Evolutionary conservation across 92 coral and sea anemone species (phyloP), one percentile per base, ranked within the genome.

Genomic region (Anthopleura xanthogrammica): DNA sequence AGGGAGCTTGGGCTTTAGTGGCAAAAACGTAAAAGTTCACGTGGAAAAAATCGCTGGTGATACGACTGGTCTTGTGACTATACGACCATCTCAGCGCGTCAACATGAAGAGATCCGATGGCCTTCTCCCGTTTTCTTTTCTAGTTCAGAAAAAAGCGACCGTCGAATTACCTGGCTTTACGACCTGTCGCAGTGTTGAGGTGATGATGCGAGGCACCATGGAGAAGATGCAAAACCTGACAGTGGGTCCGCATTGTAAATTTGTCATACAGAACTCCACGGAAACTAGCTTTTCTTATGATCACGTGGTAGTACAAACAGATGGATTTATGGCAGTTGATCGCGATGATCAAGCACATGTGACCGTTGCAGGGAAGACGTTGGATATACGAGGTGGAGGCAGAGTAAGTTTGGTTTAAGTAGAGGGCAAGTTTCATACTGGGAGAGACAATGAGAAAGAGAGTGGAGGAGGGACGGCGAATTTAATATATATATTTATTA

Each of bases 351-450:
- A 85, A 40, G 73, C 80, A 60, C 89, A 79, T 78, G 90, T 92
- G 60, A 80, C 81, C 73, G 17, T 96, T 54, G 58, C 55, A 7
- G 99, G 99, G 39, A 83, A 89, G 75, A 90, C 95, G 1, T 57
- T 96, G 43, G 98, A 92, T 64, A 89, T 96, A 56, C 95, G 99
- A 12, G 99, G 99, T 23, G 99, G 99, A 41, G 98, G 95, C 19
- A 93, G 50, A 87, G 98, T 95, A 78, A 82, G 95, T 57, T n/a
- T 29, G 0, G 29, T 1, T 50, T 50, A 50, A 6, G 54, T 50
- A 50, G 54, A 50, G 11, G 8, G 54, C 11, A 50, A 50, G 11
- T 50, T 5, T 50, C 8, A 29, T 29, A 29, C 36, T 29, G 36
- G 36, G 36, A 29, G 36, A 29, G 36, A 29, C 0, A 29, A 29